phyloP scores from a whole-genome alignment of 2,797 vertebrate species.

The Galaxias olidus region DNA sequence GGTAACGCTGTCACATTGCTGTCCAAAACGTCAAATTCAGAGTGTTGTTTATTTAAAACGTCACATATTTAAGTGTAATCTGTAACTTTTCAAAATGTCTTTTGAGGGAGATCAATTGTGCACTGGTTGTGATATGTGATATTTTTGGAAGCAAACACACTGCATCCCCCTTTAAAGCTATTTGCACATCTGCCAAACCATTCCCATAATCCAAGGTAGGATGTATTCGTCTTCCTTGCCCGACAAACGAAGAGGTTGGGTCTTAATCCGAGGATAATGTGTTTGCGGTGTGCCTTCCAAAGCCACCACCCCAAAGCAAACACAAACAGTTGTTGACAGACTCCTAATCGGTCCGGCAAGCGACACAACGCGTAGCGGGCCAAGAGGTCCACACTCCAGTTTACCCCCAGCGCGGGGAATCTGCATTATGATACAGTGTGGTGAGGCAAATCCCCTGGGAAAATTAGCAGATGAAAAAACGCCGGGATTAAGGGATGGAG shows the following conservation, averaged over 20 bases:
- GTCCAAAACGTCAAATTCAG: too few species aligned
- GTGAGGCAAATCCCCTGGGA: slow-evolving; percentile 62
- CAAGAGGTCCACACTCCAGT: slow-evolving; percentile 50
- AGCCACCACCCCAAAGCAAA: slow-evolving; percentile 49
- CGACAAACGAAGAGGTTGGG: slow-evolving; percentile 58
- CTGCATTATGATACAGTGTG: slow-evolving; percentile 71
- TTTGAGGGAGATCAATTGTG: too few species aligned
- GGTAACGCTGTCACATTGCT: too few species aligned
- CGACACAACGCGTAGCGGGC: slow-evolving; percentile 37
- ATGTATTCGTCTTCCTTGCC: slow-evolving; percentile 60
- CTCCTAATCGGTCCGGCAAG: slow-evolving; percentile 60
- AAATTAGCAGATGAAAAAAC: slow-evolving; percentile 61
- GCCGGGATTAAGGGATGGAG: slow-evolving; percentile 53
- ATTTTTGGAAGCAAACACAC: too few species aligned
- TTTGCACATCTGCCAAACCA: slow-evolving; percentile 18
- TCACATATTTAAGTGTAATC: too few species aligned
- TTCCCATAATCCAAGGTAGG: slow-evolving; percentile 31
- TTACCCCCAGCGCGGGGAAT: slow-evolving; percentile 58
- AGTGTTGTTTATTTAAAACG: too few species aligned
- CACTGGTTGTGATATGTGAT: too few species aligned
- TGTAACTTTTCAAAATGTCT: too few species aligned
- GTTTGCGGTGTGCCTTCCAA: slow-evolving; percentile 59
- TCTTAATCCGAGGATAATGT: slow-evolving; percentile 68
- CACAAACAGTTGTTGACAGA: slow-evolving; percentile 57
- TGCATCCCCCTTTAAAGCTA: too few species aligned